These are phyloP conservation scores for Manis pentadactyla DNA, from an alignment of 2,797 vertebrate genomes.

Conservation along the genomic window DNA sequence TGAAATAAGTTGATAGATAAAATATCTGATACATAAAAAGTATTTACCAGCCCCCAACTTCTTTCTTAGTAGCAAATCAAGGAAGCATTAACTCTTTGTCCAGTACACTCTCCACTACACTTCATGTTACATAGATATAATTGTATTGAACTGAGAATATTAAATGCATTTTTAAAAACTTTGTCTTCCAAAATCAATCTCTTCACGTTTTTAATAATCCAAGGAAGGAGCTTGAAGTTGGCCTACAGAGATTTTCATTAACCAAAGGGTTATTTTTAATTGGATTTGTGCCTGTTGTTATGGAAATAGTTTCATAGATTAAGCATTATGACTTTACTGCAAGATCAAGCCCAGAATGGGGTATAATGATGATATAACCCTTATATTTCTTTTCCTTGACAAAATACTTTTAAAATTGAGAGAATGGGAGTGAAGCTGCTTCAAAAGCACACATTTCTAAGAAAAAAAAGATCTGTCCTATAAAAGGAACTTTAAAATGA, in stretches of 20 bases:
- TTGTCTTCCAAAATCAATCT: constrained; percentile 74
- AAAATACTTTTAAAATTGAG: constrained; percentile 66
- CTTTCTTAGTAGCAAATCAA: not conserved
- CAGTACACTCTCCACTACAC: not conserved
- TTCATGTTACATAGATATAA: not conserved
- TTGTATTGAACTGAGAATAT: constrained; percentile 51
- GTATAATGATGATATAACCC: constrained; percentile 62
- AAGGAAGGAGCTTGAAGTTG: constrained; percentile 64
- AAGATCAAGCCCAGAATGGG: constrained; percentile 59
- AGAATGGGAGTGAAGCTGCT: not conserved
- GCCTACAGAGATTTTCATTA: constrained; percentile 71
- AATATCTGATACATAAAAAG: not conserved
- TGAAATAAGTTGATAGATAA: not conserved
- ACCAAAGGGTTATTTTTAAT: constrained; percentile 80
- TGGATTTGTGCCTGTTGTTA: constrained; percentile 76
- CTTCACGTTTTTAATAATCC: constrained; percentile 77
- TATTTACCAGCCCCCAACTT: not conserved
- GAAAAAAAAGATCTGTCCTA: not conserved
- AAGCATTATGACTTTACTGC: constrained; percentile 60
- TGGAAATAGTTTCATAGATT: constrained; percentile 74
- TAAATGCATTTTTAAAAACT: constrained; percentile 64
- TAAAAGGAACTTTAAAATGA: constrained; percentile 77
- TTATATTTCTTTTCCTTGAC: constrained; percentile 52
- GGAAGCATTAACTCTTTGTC: not conserved
- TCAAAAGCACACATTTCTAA: constrained; percentile 70